Evolutionary conservation across 2,113 vertebrate genomes (phyloP).

Genomic region (Thamnophis sirtalis): DNA sequence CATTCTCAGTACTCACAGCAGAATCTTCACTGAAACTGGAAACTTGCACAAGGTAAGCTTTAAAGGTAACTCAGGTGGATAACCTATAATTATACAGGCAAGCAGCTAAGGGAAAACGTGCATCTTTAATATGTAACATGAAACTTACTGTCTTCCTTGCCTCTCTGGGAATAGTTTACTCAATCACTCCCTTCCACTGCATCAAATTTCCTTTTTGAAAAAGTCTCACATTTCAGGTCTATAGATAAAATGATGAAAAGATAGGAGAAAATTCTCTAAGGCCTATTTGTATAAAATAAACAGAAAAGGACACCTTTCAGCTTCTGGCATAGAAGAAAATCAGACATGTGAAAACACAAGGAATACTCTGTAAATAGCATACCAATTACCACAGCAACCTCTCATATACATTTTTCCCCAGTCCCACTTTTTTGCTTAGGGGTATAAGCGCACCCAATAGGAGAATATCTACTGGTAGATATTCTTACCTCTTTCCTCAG

Average conservation of each 20-base stretch:
- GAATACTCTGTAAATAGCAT: accelerated
- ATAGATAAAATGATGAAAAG: neutral
- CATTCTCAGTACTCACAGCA: slow-evolving; percentile 8
- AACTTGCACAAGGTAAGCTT: slow-evolving; percentile 28
- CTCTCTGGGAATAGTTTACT: slow-evolving; percentile 22
- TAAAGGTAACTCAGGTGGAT: slow-evolving; percentile 49
- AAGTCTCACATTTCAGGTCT: neutral
- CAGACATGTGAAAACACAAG: neutral
- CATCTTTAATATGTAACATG: slow-evolving; percentile 31
- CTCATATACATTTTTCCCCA: neutral
- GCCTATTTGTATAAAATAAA: neutral
- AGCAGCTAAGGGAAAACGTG: slow-evolving; percentile 27
- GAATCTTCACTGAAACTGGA: slow-evolving; percentile 34
- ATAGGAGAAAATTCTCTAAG: neutral
- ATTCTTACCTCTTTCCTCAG: slow-evolving; percentile 59
- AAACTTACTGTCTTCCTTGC: slow-evolving; percentile 17
- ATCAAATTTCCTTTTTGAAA: neutral
- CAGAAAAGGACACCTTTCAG: neutral
- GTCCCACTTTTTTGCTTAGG: neutral
- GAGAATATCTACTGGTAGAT: neutral
- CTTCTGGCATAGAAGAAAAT: slow-evolving; percentile 6
- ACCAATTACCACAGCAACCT: neutral
- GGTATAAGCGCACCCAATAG: neutral
- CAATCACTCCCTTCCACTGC: slow-evolving; percentile 26
- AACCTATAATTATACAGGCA: slow-evolving; percentile 51